Evolutionary conservation across 2,797 vertebrate genomes (phyloP), one percentile per base, ranked within the genome.

Genomic region (Crenuchus spilurus): DNA sequence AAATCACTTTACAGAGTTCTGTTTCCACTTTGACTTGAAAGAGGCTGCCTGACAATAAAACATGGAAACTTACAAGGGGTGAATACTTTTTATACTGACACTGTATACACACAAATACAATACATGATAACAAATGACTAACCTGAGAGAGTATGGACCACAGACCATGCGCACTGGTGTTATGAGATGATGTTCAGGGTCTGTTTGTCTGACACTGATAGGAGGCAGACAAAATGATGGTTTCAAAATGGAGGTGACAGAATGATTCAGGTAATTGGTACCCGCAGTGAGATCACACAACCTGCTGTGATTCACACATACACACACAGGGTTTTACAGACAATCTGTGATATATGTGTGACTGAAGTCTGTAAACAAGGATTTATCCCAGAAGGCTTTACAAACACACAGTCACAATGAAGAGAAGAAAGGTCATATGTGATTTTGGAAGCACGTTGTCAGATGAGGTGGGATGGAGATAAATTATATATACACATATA

Each of bases 231-330:
- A 65, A 37, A 9, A 74, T 20, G 44, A 18, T 41, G 52, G 24
- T 26, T 57, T 66, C 2, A 39, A 58, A 16, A 48, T 74, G 41
- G 39, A 58, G 51, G 18, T 46, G 39, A 66, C 1, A 44, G 44
- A 72, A 72, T 41, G 33, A 22, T 14, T 61, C 57, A 22, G 60
- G 60, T 62, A 42, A 41, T 62, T 37, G 57, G 18, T 61, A 13
- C 28, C 37, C 44, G 33, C 11, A 92, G 94, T 95, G 87, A 89
- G 90, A 75, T 54, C 35, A 69, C 28, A 52, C 42, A 75, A 35
- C 70, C 41, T 26, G 37, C 73, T 48, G 37, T 22, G 16, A 71
- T 33, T 44, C 63, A 51, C 42, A 28, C 63, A 37, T 18, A 63
- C 73, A 70, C 10, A 35, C 30, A 48, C 20, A 51, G 33, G 48